Conservation (phyloP, 1,140 invertebrate species). For the Onthophagus taurus region DNA sequence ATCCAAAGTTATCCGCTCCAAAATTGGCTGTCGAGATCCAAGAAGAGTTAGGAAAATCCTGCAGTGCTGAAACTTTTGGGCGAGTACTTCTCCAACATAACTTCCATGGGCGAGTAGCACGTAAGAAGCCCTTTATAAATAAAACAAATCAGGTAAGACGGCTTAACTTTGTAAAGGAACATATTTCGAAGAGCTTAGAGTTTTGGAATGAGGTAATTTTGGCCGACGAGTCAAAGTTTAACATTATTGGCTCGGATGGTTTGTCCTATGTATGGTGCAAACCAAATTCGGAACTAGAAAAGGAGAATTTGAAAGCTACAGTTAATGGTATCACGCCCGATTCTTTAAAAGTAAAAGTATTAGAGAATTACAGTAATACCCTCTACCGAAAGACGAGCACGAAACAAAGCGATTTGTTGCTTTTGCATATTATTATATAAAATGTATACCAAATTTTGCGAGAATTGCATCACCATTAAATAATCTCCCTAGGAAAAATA, state of each 20-base stretch:
- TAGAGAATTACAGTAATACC: too few species aligned
- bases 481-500: too few species aligned
- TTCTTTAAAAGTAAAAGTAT: too few species aligned
- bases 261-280: conserved; percentile 9
- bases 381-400: too few species aligned
- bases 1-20: neutral
- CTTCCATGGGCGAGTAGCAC: conserved; percentile 5
- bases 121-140: conserved; percentile 20
- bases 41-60: neutral
- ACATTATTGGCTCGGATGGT: conserved; percentile 22
- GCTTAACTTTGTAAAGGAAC: conserved; percentile 21
- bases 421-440: too few species aligned
- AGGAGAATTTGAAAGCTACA: conserved; percentile 26
- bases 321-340: too few species aligned
- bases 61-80: conserved; percentile 10
- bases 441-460: too few species aligned
- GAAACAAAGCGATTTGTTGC: too few species aligned
- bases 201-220: conserved; percentile 19
- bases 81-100: conserved; percentile 6
- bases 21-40: conserved; percentile 1
- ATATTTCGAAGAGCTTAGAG: conserved; percentile 9
- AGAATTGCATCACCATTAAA: too few species aligned
- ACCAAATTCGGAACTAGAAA: conserved; percentile 16
- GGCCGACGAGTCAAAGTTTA: conserved; percentile 24
- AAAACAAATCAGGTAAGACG: conserved; percentile 19